These are phyloP conservation scores for Celastrina argiolus DNA, from an alignment of 2,888 invertebrate genomes.

Conservation along the genomic window DNA sequence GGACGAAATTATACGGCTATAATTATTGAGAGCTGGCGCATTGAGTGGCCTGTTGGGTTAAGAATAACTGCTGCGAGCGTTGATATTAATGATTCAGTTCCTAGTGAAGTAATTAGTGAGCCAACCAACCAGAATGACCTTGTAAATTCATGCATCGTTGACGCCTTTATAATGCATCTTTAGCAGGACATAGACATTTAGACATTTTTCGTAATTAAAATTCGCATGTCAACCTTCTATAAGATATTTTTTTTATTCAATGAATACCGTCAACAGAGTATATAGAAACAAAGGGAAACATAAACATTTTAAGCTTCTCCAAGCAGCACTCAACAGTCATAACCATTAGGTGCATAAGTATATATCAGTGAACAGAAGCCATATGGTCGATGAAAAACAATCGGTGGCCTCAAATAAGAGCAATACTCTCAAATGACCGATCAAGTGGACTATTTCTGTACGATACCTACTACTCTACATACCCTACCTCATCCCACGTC, in stretches of 20 bases:
- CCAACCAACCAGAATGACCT: neutral
- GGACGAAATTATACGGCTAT: neutral
- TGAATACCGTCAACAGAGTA: too few species aligned
- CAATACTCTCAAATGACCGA: constrained; percentile 27
- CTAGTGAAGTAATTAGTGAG: neutral
- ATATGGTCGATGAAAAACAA: constrained; percentile 16
- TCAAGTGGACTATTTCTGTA: constrained; percentile 27
- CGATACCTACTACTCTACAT: neutral
- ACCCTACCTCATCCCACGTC: neutral
- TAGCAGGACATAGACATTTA: neutral
- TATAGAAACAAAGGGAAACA: neutral
- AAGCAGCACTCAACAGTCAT: neutral
- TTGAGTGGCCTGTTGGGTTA: neutral
- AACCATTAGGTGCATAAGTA: neutral
- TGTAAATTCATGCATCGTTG: neutral
- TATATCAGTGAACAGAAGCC: neutral
- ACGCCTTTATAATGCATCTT: neutral
- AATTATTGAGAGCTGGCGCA: constrained; percentile 6
- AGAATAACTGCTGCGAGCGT: neutral
- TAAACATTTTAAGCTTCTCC: neutral
- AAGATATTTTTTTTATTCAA: too few species aligned
- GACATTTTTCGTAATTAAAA: too few species aligned
- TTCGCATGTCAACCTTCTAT: too few species aligned
- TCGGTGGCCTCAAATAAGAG: constrained; percentile 14
- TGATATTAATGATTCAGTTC: neutral